Conservation (phyloP, 2,113 vertebrate species). For the Sinocyclocheilus rhinocerous region DNA sequence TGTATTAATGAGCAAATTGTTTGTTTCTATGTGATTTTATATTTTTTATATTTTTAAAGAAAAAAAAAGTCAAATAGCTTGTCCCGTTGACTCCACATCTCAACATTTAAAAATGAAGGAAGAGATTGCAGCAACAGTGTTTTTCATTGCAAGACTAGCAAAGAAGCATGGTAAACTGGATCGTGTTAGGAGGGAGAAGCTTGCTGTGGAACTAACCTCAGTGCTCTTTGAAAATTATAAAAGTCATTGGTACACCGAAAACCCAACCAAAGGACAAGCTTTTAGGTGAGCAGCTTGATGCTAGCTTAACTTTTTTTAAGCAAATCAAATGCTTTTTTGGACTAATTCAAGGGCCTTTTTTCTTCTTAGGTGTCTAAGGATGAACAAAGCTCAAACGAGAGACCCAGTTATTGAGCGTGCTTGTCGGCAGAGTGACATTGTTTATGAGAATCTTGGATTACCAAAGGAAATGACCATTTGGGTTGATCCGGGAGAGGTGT, state of each 20-base stretch:
- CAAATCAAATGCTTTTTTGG: background rate
- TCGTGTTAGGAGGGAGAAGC: conserved; percentile 75
- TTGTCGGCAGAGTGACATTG: conserved; percentile 74
- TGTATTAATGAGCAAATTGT: conserved; percentile 21
- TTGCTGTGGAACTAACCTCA: conserved; percentile 82
- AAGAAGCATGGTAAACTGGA: conserved; percentile 83
- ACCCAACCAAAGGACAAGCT: conserved; percentile 85
- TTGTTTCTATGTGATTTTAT: conserved; percentile 18
- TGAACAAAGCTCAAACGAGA: conserved; percentile 74
- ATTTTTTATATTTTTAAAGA: conserved; percentile 1
- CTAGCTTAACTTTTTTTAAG: background rate
- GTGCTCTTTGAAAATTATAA: conserved; percentile 89
- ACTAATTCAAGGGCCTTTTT: background rate
- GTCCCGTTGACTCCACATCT: background rate
- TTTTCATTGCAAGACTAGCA: conserved; percentile 87
- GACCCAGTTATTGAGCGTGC: conserved; percentile 80
- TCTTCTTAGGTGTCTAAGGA: conserved; percentile 79
- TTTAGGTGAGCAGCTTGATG: conserved; percentile 81
- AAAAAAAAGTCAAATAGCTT: background rate
- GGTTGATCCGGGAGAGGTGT: conserved; percentile 87
- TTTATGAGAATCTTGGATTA: conserved; percentile 77
- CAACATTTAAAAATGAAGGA: conserved; percentile 83
- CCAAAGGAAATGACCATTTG: conserved; percentile 85
- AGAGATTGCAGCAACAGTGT: conserved; percentile 91
- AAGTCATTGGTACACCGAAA: conserved; percentile 86